These are phyloP conservation scores for Drosophila santomea DNA, from an alignment of 1,140 invertebrate species.

Conservation along the genomic window DNA sequence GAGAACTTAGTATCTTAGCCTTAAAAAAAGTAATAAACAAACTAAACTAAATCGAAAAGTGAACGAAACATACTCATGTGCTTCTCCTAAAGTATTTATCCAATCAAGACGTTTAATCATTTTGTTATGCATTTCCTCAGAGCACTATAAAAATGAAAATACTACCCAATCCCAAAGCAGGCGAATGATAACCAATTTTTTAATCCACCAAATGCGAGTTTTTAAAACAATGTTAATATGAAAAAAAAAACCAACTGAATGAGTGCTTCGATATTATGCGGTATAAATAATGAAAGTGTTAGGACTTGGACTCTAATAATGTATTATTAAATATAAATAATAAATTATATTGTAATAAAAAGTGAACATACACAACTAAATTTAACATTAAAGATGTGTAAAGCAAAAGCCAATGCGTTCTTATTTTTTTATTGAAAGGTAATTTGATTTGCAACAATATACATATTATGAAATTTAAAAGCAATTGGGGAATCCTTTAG, in stretches of 20 bases:
- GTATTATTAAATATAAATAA: slow-evolving; percentile 81
- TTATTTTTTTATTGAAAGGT: background rate
- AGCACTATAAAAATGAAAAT: slow-evolving; percentile 38
- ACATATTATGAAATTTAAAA: too few relatives aligned
- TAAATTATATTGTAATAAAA: slow-evolving; percentile 81
- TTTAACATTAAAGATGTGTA: slow-evolving; percentile 62
- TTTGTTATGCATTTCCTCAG: slow-evolving; percentile 58
- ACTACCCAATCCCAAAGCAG: slow-evolving; percentile 7
- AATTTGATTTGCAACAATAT: too few relatives aligned
- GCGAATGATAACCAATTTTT: slow-evolving; percentile 48
- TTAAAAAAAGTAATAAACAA: slow-evolving; percentile 21
- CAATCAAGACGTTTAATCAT: slow-evolving; percentile 42
- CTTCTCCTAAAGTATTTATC: slow-evolving; percentile 55
- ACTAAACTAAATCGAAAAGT: slow-evolving; percentile 4
- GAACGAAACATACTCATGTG: slow-evolving; percentile 30
- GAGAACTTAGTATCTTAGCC: slow-evolving; percentile 46
- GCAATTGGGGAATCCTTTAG: too few relatives aligned
- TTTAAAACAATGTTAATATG: slow-evolving; percentile 49
- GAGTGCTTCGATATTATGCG: slow-evolving; percentile 79
- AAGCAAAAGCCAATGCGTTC: slow-evolving; percentile 21
- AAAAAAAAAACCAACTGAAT: slow-evolving; percentile 41
- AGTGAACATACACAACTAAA: slow-evolving; percentile 68
- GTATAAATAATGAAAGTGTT: slow-evolving; percentile 66
- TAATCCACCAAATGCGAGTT: slow-evolving; percentile 60
- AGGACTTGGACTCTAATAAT: slow-evolving; percentile 74